phyloP scores from a whole-genome alignment of 2,888 invertebrate genomes.

The Noctua janthe region DNA sequence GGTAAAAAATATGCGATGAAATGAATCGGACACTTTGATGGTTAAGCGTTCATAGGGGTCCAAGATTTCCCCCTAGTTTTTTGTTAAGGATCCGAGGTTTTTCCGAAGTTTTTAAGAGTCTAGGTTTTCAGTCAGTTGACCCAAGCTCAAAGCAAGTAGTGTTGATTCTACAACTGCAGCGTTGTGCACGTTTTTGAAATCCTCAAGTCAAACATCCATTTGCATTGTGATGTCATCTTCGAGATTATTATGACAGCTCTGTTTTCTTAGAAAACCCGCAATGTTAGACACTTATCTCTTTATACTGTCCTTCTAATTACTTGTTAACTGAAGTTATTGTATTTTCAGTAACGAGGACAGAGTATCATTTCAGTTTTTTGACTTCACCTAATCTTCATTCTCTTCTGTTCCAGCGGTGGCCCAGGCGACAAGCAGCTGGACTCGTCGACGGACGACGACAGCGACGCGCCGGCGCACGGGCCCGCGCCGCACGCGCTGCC shows the following conservation, averaged over 20 bases:
- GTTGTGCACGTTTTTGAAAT: neutral
- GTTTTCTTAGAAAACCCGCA: neutral
- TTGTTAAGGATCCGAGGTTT: neutral
- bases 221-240: neutral
- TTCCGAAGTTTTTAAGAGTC: neutral
- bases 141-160: neutral
- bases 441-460: constrained; percentile 87
- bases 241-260: neutral
- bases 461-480: constrained; percentile 80
- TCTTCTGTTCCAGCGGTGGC: constrained; percentile 79
- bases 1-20: neutral
- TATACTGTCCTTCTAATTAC: neutral
- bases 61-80: neutral
- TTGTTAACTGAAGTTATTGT: neutral
- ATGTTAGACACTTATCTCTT: neutral
- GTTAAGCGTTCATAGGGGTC: neutral
- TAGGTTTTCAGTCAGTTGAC: neutral
- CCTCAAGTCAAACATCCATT: neutral
- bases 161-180: neutral
- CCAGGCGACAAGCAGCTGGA: constrained; percentile 86
- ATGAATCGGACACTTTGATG: neutral
- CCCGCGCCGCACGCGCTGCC: constrained; percentile 71
- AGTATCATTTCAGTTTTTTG: neutral
- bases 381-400: neutral
- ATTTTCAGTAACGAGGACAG: neutral